Evolutionary conservation across 1,140 invertebrate genomes (phyloP), one percentile per base, ranked within the genome.

Genomic region (Acromyrmex heyeri): DNA sequence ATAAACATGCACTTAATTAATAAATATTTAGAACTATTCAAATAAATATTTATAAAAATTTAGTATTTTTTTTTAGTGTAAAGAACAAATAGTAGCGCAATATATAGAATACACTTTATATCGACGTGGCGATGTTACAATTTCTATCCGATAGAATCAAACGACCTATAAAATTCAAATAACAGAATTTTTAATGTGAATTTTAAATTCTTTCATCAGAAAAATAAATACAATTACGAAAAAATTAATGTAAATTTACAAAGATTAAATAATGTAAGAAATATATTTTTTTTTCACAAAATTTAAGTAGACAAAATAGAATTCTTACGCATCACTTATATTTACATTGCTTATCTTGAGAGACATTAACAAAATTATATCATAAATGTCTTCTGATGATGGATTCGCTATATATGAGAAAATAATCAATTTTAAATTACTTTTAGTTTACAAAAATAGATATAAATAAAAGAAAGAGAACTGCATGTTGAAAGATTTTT

Each of bases 351-450:
- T 14, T 34, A 8, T 38, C 4, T 50, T 57, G 27, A 75, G 30
- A 18, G 7, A 30, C 50, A 34, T 50, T n/a, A 53, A 21, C 1
- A 30, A 67, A 53, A 67, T 67, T 65, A 7, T 14, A 61, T 34
- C 4, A 27, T 55, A 8, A 34, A 21, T 6, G 48, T 30, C 16
- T 65, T 67, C 18, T 24, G 14, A 34, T 53, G n/a, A 64, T 50
- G n/a, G 24, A 44, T 38, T 65, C 21, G 4, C 2, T 30, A 21
- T 65, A 53, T 3, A 30, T 34, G 2, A 1, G 6, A 57, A 48
- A 48, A n/a, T n/a, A 16, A 44, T 57, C 8, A 48, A 44, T 72
- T 53, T 77, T n/a, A 48, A n/a, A 59, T 73, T 72, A 30, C 16
- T 27, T n/a, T 82, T 30, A n/a, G 4, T 44, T 57, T n/a, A 50